Conservation (phyloP, 2,113 vertebrate genomes). For the Heptranchias perlo region DNA sequence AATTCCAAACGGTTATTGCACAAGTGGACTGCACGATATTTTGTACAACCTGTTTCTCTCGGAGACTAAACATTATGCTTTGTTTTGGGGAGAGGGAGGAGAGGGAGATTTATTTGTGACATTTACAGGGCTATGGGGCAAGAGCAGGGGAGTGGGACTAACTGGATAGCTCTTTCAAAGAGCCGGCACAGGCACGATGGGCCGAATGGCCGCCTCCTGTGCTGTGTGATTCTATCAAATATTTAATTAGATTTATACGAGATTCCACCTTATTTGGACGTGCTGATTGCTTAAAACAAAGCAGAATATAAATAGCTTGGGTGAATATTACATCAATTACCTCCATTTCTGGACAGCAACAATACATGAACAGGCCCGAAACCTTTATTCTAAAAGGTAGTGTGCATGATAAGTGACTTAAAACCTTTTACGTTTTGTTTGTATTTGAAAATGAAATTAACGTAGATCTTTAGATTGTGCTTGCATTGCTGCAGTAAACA, state of each 20-base stretch:
- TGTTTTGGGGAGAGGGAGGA: neutral
- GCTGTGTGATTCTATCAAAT: neutral
- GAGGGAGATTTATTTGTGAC: neutral
- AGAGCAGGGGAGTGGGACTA: too few species aligned
- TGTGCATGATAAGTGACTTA: neutral
- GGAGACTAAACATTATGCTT: neutral
- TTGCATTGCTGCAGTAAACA: neutral
- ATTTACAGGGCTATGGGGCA: neutral
- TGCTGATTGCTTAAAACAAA: neutral
- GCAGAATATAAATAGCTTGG: neutral
- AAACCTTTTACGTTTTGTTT: neutral
- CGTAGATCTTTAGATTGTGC: neutral
- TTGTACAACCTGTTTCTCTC: neutral
- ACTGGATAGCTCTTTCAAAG: neutral
- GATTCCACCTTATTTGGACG: neutral
- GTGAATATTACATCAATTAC: neutral
- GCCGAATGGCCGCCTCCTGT: neutral
- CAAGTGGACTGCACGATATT: neutral
- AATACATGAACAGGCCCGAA: neutral
- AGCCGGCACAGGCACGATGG: neutral
- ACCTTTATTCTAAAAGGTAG: neutral
- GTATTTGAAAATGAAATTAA: neutral
- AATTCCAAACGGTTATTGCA: neutral
- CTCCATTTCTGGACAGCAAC: neutral
- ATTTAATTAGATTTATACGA: neutral